Base-by-base conservation (phyloP, 2,888 invertebrate genomes). In the Euzetes globulus region DNA sequence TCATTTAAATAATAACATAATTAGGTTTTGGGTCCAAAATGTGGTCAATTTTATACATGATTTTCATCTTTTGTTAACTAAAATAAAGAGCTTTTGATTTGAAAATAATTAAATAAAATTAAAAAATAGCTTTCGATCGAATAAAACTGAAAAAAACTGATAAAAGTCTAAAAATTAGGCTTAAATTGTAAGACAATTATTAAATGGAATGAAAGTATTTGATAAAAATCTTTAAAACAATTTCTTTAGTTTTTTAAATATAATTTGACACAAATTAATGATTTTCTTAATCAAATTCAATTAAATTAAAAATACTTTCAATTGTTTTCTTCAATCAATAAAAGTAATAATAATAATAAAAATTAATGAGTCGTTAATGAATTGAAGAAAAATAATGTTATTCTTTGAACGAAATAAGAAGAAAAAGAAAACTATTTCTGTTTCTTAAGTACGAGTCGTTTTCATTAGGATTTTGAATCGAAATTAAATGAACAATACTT, bases 301-400 rank as follows among this genome's bases (percentile, higher is more conserved):
- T 58, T 7, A 58, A 58, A 58, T 58, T 58, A 58, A 58, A 58
- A 58, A 58, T 58, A 58, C 58, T 58, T 58, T 58, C 27, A 58
- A 58, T 25, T 58, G 22, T 22, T 58, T 58, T n/a, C 13, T 9
- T 41, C 41, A 13, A 17, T 52, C 19, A 52, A 19, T 52, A 52
- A 52, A 52, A 52, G n/a, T 60, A 27, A 60, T 60, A 58, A 58
- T 60, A 60, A 60, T 60, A 60, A 50, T 50, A 50, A 60, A 58
- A 60, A 60, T 60, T 33, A 60, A 60, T 60, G 60, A 60, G 60
- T 60, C 22, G 22, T 29, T 27, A 60, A 60, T 60, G 29, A 60
- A 27, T 60, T 13, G 60, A 22, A 11, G 58, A 27, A 60, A 22
- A 22, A 60, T 22, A 60, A 15, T 19, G 52, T 19, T 6, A 19